These are phyloP conservation scores for Nephrotoma appendiculata DNA, from an alignment of 2,888 invertebrate genomes.

Conservation along the genomic window DNA sequence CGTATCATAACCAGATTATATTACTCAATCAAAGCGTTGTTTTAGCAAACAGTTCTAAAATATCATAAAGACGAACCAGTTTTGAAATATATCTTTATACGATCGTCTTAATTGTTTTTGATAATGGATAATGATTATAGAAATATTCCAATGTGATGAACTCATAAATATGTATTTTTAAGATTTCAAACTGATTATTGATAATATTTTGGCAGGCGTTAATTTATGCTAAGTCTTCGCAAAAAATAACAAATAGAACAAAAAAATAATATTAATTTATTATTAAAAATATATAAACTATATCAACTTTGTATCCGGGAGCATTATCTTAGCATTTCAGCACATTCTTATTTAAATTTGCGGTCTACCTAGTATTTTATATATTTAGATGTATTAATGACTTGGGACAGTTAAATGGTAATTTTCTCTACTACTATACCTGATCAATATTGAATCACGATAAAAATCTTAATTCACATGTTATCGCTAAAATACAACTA, in stretches of 20 bases:
- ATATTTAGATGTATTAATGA: not conserved
- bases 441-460: not conserved
- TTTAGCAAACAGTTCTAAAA: not conserved
- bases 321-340: not conserved
- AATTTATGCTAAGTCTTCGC: not conserved
- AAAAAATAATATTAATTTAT: not conserved
- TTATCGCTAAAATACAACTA: not conserved
- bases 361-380: not conserved
- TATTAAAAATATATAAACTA: not conserved
- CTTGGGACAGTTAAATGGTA: not conserved
- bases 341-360: no score
- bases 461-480: not conserved
- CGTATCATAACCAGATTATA: not conserved
- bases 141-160: not conserved
- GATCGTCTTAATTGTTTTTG: not conserved
- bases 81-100: no score
- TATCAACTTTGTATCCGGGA: not conserved
- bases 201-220: not conserved
- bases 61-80: not conserved
- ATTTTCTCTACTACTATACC: not conserved
- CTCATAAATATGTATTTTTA: not conserved
- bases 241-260: not conserved
- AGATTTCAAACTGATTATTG: not conserved
- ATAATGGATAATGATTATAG: not conserved
- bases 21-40: not conserved